These are phyloP conservation scores for Ceraclea dissimilis DNA, from an alignment of 2,888 invertebrate genomes.

Conservation along the genomic window DNA sequence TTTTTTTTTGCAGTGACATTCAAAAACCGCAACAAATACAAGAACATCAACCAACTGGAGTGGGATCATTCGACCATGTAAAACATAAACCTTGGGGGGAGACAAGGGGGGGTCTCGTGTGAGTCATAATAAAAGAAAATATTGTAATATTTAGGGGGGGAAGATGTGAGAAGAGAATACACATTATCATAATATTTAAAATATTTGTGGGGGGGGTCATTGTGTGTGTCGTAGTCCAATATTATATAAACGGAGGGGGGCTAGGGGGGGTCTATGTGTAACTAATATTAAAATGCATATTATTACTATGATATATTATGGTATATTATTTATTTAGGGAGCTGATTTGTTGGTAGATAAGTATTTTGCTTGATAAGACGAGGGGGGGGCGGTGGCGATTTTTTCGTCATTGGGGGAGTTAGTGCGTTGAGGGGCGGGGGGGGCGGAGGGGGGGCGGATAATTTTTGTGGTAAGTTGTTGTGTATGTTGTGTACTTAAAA, in stretches of 20 bases:
- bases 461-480: conserved; percentile 16
- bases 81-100: conserved; percentile 26
- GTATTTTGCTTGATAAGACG: neutral
- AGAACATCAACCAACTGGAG: conserved; percentile 68
- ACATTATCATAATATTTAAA: too few species aligned
- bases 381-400: neutral
- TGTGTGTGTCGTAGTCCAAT: too few species aligned
- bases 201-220: too few species aligned
- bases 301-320: too few species aligned
- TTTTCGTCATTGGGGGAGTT: neutral
- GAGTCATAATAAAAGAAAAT: too few species aligned
- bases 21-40: conserved; percentile 48
- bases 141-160: too few species aligned
- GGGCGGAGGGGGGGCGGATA: neutral
- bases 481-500: conserved; percentile 26
- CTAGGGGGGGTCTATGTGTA: too few species aligned
- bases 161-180: too few species aligned
- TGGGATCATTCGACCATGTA: conserved; percentile 77
- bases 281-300: too few species aligned
- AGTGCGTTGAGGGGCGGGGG: neutral
- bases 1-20: conserved; percentile 22
- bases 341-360: too few species aligned
- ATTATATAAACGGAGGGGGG: too few species aligned
- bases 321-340: too few species aligned
- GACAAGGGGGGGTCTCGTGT: neutral